Base-by-base conservation (phyloP, 2,113 vertebrate genomes). In the Rhea americana region DNA sequence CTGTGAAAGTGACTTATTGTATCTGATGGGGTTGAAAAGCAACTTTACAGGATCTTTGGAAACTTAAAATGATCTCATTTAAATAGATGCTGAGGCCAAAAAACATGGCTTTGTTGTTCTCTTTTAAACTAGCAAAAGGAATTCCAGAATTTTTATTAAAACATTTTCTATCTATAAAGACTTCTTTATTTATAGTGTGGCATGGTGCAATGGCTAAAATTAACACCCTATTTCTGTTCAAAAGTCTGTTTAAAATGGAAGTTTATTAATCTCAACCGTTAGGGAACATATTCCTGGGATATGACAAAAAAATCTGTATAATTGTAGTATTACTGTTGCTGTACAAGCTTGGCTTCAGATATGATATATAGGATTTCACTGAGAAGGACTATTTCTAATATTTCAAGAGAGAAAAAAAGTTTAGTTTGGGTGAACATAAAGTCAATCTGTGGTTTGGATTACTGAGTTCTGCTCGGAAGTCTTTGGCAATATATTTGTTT, bases 1-100 rank as follows among this genome's bases (percentile, higher is more conserved):
- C 79, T 55, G 12, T 92, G 82, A 87, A 93, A 95, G 53, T 93
- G 91, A 47, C 66, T 87, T 90, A 78, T 63, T 93, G 73, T 93
- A 51, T 86, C 30, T 76, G 41, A 19, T 73, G 68, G 41, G 43
- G 22, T 32, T 79, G 79, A 72, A 82, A 71, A 93, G 50, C 79
- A 50, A 78, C 63, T 87, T 91, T 93, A 39, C 58, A 90, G 76
- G 66, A 68, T 58, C 77, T 95, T 94, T 93, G 53, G 45, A 87
- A 61, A 80, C 50, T 28, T 66, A 87, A 91, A 91, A 88, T 71
- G 15, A 21, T 65, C 75, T 87, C 35, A 71, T 89, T 92, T 94
- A 82, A 39, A 75, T 43, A 85, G 85, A 82, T 43, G n/a, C 39
- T 68, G 75, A 20, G n/a, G 70, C 0, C 11, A 9, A 39, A 91